Percentiles rank a stretch among this genome's conserved stretches.
Conservation (phyloP, 2,888 invertebrate genomes). For the Tachystola acroxantha region DNA sequence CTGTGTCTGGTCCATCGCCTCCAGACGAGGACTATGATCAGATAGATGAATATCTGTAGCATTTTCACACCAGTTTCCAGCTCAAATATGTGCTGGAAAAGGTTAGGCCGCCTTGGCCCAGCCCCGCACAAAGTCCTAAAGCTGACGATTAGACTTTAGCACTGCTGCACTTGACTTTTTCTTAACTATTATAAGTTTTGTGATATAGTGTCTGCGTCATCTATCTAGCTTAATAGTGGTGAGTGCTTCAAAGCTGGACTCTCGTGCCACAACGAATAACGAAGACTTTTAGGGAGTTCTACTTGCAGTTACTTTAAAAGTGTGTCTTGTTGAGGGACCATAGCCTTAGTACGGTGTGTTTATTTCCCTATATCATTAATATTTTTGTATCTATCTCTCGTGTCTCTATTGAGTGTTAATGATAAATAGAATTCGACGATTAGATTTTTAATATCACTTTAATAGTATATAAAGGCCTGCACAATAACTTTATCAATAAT, state of each 20-base stretch:
- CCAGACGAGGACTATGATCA: slow-evolving; percentile 83
- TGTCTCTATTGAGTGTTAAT: slow-evolving; percentile 46
- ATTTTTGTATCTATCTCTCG: slow-evolving; percentile 43
- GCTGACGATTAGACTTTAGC: slow-evolving; percentile 33
- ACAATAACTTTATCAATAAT: slow-evolving; percentile 54
- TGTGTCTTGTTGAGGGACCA: slow-evolving; percentile 68
- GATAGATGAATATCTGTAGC: slow-evolving; percentile 81
- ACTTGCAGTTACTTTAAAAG: slow-evolving; percentile 29
- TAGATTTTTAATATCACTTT: slow-evolving; percentile 40
- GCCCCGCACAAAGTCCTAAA: slow-evolving; percentile 61
- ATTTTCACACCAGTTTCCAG: slow-evolving; percentile 72
- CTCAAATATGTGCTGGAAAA: slow-evolving; percentile 72
- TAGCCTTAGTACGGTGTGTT: slow-evolving; percentile 53
- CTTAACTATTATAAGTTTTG: slow-evolving; percentile 22
- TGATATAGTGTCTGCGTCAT: slow-evolving; percentile 30
- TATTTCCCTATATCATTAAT: slow-evolving; percentile 36
- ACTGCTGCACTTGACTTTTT: slow-evolving; percentile 37
- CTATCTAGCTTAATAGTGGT: slow-evolving; percentile 10
- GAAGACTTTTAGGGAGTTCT: slow-evolving; percentile 36
- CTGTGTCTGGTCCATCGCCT: slow-evolving; percentile 88
- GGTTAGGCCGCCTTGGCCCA: slow-evolving; percentile 64
- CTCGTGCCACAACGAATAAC: slow-evolving; percentile 47
- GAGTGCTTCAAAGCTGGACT: slow-evolving; percentile 20
- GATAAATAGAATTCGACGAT: slow-evolving; percentile 18
- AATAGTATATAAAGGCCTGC: slow-evolving; percentile 50